Evolutionary conservation across 1,140 invertebrate genomes (phyloP).

Genomic region (Tribolium madens): DNA sequence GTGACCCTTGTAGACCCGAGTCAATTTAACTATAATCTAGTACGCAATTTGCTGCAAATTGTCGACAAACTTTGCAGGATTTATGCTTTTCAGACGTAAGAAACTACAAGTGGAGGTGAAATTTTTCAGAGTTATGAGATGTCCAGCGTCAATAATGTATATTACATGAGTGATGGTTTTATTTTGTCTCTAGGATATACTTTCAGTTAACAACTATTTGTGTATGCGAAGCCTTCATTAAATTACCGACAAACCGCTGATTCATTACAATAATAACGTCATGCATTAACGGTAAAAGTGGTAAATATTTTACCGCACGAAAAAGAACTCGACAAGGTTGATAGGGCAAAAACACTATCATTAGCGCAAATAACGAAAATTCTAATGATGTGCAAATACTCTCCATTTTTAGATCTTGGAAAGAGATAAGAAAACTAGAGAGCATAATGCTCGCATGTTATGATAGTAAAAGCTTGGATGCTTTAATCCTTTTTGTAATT

Average conservation of each 20-base stretch:
- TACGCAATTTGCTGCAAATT: slow-evolving; percentile 27
- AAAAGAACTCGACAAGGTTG: not conserved
- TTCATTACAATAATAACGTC: slow-evolving; percentile 7
- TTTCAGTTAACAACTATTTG: not conserved
- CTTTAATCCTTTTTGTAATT: not conserved
- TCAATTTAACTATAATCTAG: slow-evolving; percentile 33
- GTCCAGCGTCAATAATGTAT: no score
- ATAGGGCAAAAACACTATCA: slow-evolving; percentile 1
- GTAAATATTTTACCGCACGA: slow-evolving; percentile 19
- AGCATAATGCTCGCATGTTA: not conserved
- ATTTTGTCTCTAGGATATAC: not conserved
- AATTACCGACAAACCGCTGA: slow-evolving; percentile 28
- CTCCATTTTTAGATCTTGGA: not conserved
- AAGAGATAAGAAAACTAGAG: no score
- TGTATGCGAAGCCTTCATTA: slow-evolving; percentile 15
- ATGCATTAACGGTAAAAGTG: slow-evolving; percentile 4
- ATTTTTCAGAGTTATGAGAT: not conserved
- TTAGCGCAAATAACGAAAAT: not conserved
- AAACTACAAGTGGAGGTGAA: not conserved
- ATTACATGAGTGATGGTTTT: not conserved
- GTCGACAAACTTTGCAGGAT: not conserved
- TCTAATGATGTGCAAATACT: no score
- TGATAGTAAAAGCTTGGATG: not conserved
- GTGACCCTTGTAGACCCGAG: not conserved
- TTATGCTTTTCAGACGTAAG: not conserved